Percentiles rank a stretch among this genome's conserved stretches.
Conservation (phyloP, 2,888 invertebrate genomes). For the Hyalella azteca region DNA sequence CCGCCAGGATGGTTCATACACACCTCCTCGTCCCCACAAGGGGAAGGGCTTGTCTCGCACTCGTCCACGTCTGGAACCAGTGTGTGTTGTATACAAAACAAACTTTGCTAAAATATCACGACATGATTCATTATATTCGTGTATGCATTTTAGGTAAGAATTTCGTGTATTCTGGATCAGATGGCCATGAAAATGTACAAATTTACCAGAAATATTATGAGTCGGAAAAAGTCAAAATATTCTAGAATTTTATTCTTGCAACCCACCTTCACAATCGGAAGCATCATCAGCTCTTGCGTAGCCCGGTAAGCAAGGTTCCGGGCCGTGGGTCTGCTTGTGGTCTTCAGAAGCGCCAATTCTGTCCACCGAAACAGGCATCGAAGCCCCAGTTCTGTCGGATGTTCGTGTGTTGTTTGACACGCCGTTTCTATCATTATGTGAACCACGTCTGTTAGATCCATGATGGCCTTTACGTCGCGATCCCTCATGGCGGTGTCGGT, state of each 20-base stretch:
- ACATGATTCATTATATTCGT: too few species aligned
- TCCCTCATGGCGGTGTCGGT: constrained; percentile 19
- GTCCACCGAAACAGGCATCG: background rate
- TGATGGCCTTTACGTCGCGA: constrained; percentile 2
- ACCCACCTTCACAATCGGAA: constrained; percentile 1
- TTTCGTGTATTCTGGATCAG: too few species aligned
- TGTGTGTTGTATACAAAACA: too few species aligned
- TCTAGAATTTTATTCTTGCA: background rate
- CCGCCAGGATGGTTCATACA: constrained; percentile 54
- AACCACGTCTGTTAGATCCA: background rate
- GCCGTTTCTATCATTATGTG: background rate
- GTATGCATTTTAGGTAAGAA: too few species aligned
- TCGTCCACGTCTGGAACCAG: constrained; percentile 59
- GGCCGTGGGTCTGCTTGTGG: background rate
- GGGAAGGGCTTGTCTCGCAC: constrained; percentile 46
- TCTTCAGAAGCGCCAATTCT: background rate
- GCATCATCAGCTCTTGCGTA: background rate
- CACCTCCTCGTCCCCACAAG: constrained; percentile 47
- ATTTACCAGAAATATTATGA: too few species aligned
- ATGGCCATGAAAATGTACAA: too few species aligned
- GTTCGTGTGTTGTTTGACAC: background rate
- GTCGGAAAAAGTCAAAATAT: too few species aligned
- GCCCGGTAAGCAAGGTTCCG: background rate
- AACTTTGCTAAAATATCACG: too few species aligned
- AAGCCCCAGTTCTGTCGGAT: background rate